A percentile compares a stretch with the other conserved stretches of the same genome.
Conservation (phyloP, 2,113 vertebrate species). For the Chlamydotis undulata region DNA sequence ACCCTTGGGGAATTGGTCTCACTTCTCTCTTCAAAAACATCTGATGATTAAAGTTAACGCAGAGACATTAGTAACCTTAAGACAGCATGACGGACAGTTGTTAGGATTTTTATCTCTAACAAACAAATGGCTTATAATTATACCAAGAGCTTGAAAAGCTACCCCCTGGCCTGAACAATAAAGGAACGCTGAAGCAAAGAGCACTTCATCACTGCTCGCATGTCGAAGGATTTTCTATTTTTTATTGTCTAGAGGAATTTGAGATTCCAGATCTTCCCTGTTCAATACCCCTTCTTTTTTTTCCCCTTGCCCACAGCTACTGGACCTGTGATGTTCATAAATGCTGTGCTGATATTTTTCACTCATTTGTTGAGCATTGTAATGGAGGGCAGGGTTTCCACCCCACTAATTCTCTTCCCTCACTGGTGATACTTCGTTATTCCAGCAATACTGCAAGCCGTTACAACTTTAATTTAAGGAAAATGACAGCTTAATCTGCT, state of each 20-base stretch:
- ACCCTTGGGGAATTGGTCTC: slow-evolving; percentile 33
- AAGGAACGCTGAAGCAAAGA: not conserved
- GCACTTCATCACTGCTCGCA: not conserved
- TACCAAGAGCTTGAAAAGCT: slow-evolving; percentile 1
- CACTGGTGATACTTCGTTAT: not conserved
- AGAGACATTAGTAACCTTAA: slow-evolving; percentile 64
- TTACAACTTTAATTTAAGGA: not conserved
- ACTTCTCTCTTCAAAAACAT: slow-evolving; percentile 60
- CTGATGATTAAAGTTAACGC: slow-evolving; percentile 68
- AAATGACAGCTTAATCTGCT: slow-evolving; percentile 36
- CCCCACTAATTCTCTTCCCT: not conserved
- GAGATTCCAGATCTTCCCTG: not conserved
- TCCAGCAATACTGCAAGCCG: not conserved
- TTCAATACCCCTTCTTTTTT: not conserved
- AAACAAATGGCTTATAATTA: slow-evolving; percentile 57
- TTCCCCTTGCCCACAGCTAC: not conserved
- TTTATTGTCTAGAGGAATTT: slow-evolving; percentile 12
- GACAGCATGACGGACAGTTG: slow-evolving; percentile 34
- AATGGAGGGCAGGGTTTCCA: not conserved
- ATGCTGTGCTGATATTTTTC: not conserved
- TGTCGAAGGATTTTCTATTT: not conserved
- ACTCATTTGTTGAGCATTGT: not conserved
- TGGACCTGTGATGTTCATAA: not conserved
- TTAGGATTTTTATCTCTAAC: slow-evolving; percentile 67
- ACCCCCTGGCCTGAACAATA: slow-evolving; percentile 29